A percentile compares a stretch with the other conserved stretches of the same genome.
phyloP scores from a whole-genome alignment of 2,888 invertebrate species.

The Drosophila recens region DNA sequence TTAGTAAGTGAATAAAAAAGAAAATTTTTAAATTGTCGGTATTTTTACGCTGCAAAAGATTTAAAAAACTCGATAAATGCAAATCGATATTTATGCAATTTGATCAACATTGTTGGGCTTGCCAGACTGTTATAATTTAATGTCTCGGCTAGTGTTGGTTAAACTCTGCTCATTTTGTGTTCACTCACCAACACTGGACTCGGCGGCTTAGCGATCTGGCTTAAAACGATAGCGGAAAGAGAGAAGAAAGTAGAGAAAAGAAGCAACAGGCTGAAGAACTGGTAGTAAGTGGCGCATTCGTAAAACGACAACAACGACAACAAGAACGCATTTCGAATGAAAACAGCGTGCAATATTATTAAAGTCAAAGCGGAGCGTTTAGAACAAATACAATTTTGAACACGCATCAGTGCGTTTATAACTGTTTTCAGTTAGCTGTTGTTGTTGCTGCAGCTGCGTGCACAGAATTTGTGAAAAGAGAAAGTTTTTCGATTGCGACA shows the following conservation, averaged over 20 bases:
- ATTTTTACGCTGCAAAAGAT: background rate
- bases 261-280: slow-evolving; percentile 20
- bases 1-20: slow-evolving; percentile 56
- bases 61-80: background rate
- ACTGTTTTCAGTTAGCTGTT: slow-evolving; percentile 17
- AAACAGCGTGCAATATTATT: slow-evolving; percentile 14
- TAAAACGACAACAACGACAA: slow-evolving; percentile 12
- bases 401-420: slow-evolving; percentile 37
- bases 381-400: slow-evolving; percentile 40
- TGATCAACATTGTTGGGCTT: background rate
- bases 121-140: slow-evolving; percentile 19
- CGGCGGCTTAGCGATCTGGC: slow-evolving; percentile 29
- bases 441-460: slow-evolving; percentile 54
- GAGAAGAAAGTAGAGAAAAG: slow-evolving; percentile 32
- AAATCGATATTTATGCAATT: background rate
- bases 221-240: slow-evolving; percentile 32
- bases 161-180: too few relatives aligned
- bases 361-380: slow-evolving; percentile 11
- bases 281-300: slow-evolving; percentile 20
- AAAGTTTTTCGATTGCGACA: slow-evolving; percentile 60
- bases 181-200: too few relatives aligned
- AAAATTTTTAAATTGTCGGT: slow-evolving; percentile 6
- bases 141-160: background rate
- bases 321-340: background rate
- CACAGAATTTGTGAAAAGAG: slow-evolving; percentile 81